These are phyloP conservation scores for Psix sp. DNA, from an alignment of 1,140 invertebrate species.

Conservation along the genomic window DNA sequence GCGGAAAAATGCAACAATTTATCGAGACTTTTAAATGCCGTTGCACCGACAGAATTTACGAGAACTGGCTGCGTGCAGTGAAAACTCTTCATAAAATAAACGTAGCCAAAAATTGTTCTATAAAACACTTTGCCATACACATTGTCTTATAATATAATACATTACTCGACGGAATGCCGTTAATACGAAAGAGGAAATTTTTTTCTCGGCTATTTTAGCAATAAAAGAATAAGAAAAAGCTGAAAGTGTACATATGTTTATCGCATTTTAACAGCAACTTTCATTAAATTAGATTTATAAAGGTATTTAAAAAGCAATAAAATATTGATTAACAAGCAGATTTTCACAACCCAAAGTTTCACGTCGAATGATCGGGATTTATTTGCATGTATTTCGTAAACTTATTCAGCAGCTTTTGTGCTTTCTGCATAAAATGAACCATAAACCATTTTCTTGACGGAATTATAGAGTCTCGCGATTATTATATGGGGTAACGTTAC, in stretches of 20 bases:
- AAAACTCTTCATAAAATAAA: conserved; percentile 51
- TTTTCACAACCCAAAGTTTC: conserved; percentile 10
- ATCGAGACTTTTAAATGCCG: conserved; percentile 21
- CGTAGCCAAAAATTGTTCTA: conserved; percentile 41
- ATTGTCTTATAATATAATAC: conserved; percentile 29
- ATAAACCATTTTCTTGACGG: conserved; percentile 27
- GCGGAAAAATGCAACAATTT: conserved; percentile 33
- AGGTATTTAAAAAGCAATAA: background rate
- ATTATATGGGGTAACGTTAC: conserved; percentile 29
- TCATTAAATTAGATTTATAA: no score
- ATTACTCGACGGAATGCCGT: conserved; percentile 24
- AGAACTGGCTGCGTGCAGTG: conserved; percentile 19
- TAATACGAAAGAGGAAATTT: background rate
- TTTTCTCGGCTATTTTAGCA: no score
- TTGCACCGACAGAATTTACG: conserved; percentile 32
- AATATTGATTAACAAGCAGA: conserved; percentile 21
- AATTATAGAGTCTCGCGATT: conserved; percentile 21
- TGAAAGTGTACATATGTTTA: no score
- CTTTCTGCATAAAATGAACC: conserved; percentile 26
- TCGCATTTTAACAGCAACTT: no score
- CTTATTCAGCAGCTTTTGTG: conserved; percentile 19
- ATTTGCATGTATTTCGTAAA: conserved; percentile 26
- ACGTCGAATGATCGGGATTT: conserved; percentile 29
- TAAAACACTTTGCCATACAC: conserved; percentile 29
- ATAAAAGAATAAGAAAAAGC: conserved; percentile 13